Evolutionary conservation across 2,797 vertebrate genomes (phyloP).

Genomic region (Bufotes viridis): DNA sequence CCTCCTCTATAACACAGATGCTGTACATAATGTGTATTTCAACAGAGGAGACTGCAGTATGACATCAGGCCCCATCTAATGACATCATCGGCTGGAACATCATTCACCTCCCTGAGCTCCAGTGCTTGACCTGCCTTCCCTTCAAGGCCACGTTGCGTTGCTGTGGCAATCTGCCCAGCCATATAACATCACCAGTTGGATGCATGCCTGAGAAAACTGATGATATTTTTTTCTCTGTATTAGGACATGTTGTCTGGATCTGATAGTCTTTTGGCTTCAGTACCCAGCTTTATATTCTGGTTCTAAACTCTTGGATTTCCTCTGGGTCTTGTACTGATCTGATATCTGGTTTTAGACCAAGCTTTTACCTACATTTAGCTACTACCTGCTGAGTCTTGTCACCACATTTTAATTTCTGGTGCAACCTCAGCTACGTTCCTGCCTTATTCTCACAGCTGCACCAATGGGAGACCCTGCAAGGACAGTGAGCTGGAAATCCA

Average conservation of each 20-base stretch:
- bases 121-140: not conserved
- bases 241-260: not conserved
- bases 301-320: not conserved
- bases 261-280: not conserved
- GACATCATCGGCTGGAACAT: not conserved
- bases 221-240: not conserved
- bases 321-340: not conserved
- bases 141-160: not conserved
- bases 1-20: no score
- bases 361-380: not conserved
- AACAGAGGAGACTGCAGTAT: not conserved
- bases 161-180: not conserved
- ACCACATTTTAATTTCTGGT: not conserved
- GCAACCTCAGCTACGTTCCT: not conserved
- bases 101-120: not conserved
- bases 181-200: constrained; percentile 6
- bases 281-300: not conserved
- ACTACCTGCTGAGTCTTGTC: not conserved
- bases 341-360: not conserved
- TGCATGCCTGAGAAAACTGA: constrained; percentile 1
- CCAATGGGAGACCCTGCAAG: not conserved
- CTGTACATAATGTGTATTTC: not conserved
- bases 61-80: not conserved
- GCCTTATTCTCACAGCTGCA: not conserved
- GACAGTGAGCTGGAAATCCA: not conserved